These are phyloP conservation scores for Spicauda simplicius DNA, from an alignment of 2,888 invertebrate genomes.

Conservation along the genomic window DNA sequence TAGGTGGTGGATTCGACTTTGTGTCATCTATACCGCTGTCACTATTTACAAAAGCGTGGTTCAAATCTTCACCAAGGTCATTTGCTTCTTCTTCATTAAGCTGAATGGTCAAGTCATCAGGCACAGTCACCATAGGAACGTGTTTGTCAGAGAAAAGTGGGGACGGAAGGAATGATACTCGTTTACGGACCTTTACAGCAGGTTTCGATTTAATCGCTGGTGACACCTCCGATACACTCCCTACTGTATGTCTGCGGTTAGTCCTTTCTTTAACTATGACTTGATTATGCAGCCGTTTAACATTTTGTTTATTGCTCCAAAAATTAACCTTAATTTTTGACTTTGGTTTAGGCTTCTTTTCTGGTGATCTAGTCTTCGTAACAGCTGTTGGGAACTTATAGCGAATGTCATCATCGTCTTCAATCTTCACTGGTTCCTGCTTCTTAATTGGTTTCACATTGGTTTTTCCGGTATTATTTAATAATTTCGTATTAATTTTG, in stretches of 20 bases:
- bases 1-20: constrained; percentile 50
- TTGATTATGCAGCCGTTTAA: constrained; percentile 56
- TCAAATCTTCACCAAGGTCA: constrained; percentile 70
- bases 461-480: constrained; percentile 55
- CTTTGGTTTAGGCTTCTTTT: constrained; percentile 67
- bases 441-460: constrained; percentile 51
- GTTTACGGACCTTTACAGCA: constrained; percentile 69
- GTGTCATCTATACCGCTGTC: constrained; percentile 40
- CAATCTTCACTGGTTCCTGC: constrained; percentile 40
- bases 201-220: constrained; percentile 57
- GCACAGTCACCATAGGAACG: constrained; percentile 79
- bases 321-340: constrained; percentile 78
- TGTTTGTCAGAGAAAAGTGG: constrained; percentile 76
- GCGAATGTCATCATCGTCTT: constrained; percentile 59
- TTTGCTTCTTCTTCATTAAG: constrained; percentile 79
- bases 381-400: constrained; percentile 69
- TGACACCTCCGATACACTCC: constrained; percentile 48
- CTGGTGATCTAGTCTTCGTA: constrained; percentile 55
- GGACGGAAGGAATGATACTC: constrained; percentile 75
- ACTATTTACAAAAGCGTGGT: constrained; percentile 63
- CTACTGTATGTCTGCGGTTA: constrained; percentile 66
- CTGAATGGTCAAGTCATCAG: constrained; percentile 80
- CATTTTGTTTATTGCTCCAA: constrained; percentile 71
- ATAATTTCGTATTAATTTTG: constrained; percentile 67
- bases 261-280: constrained; percentile 53